Base-by-base conservation (phyloP, 2,888 invertebrate species). In the Oegoconia quadripuncta region DNA sequence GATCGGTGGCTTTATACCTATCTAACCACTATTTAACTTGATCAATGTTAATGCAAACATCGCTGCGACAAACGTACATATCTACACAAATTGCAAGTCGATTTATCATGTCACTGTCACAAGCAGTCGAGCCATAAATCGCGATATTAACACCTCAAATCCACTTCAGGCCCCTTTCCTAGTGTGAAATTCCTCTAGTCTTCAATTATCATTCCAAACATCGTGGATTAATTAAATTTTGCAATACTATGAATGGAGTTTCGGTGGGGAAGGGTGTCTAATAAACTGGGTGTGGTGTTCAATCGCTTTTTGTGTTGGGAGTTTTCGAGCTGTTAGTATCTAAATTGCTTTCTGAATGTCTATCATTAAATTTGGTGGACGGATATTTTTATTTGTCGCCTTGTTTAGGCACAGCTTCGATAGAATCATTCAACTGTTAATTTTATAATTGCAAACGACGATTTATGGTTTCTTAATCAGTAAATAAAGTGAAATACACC, bases 131-230 rank as follows among this genome's bases (percentile, higher is more conserved):
- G 32, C 40, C 22, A 31, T 36, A 32, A 40, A 35, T 34, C 34
- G 46, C 42, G 42, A 41, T 45, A 49, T 41, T 39, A 43, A 30
- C 50, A 41, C 46, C 50, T 41, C 37, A 40, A 44, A 42, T 38
- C 46, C 39, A 25, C 44, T 40, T 42, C 40, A 39, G 43, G 56
- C 52, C 59, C 58, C 54, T 55, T 30, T 12, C 30, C 42, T 51
- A 50, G 61, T 59, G 58, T 59, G 61, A 60, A 70, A 74, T 72
- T 62, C 66, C 68, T 50, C 57, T 60, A 67, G 66, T 64, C 62
- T 69, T 66, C 75, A 75, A 76, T 75, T 76, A 76, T 74, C 67
- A 72, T 68, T 62, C 62, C 63, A 66, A 71, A 71, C 65, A 71
- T 60, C 50, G 61, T 60, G 60, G 59, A 71, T 70, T 75, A 75